Conservation (phyloP, 2,888 invertebrate genomes). For the Toxonevra muliebris region DNA sequence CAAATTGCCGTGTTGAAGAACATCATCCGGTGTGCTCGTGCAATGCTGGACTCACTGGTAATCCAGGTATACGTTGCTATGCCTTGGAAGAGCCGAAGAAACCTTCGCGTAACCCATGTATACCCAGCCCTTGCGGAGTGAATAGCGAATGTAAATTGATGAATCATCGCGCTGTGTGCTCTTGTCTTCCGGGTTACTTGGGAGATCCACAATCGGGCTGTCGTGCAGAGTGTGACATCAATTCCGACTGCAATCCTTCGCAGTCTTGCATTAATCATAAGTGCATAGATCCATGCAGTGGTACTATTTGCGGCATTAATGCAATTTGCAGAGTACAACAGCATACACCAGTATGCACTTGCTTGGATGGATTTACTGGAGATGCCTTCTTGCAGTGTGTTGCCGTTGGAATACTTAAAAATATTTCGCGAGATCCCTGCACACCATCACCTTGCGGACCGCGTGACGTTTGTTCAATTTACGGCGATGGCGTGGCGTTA, state of each 20-base stretch:
- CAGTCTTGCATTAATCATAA: conserved; percentile 80
- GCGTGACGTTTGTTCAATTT: conserved; percentile 74
- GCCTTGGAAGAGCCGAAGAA: conserved; percentile 67
- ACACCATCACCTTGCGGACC: conserved; percentile 81
- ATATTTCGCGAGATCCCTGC: conserved; percentile 75
- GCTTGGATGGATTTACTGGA: conserved; percentile 80
- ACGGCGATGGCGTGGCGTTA: conserved; percentile 79
- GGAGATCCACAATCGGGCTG: conserved; percentile 84
- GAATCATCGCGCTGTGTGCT: conserved; percentile 77
- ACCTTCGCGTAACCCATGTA: conserved; percentile 74
- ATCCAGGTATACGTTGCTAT: conserved; percentile 80
- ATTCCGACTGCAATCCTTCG: conserved; percentile 80
- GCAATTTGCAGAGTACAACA: conserved; percentile 82
- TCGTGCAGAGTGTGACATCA: conserved; percentile 82
- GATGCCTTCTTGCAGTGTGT: conserved; percentile 82
- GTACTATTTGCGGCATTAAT: conserved; percentile 80
- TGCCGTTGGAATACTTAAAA: conserved; percentile 68
- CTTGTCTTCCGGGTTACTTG: conserved; percentile 77
- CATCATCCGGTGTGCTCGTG: conserved; percentile 86
- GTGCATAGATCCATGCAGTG: conserved; percentile 79
- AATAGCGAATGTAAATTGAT: conserved; percentile 82
- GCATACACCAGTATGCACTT: conserved; percentile 84
- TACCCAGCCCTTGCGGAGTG: conserved; percentile 78
- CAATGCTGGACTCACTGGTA: conserved; percentile 76
- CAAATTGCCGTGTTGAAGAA: conserved; percentile 77